Evolutionary conservation across 2,888 invertebrate genomes (phyloP).

Genomic region (Phragmatobia fuliginosa): DNA sequence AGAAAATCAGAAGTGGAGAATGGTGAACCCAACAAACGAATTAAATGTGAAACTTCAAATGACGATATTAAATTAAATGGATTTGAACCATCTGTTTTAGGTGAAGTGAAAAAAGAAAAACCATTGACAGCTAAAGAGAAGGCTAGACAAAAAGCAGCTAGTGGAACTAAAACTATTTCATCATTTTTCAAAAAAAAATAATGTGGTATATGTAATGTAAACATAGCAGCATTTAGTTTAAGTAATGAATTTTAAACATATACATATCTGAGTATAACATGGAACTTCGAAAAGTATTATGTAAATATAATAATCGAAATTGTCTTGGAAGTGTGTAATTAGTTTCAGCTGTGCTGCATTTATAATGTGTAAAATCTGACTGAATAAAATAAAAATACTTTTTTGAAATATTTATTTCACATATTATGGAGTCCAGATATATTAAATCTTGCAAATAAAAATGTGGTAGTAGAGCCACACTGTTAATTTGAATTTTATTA

Average conservation of each 20-base stretch:
- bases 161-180: slow-evolving; percentile 92
- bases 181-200: slow-evolving; percentile 92
- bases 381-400: background rate
- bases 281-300: background rate
- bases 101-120: slow-evolving; percentile 83
- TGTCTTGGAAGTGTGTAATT: background rate
- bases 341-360: background rate
- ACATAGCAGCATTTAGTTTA: too few relatives aligned
- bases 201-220: slow-evolving; percentile 4
- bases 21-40: slow-evolving; percentile 72
- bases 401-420: background rate
- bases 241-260: too few relatives aligned
- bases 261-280: background rate
- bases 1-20: slow-evolving; percentile 83
- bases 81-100: slow-evolving; percentile 64
- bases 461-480: too few relatives aligned
- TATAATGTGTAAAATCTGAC: background rate
- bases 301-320: slow-evolving; percentile 7
- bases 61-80: slow-evolving; percentile 66
- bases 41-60: slow-evolving; percentile 69
- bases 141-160: slow-evolving; percentile 91
- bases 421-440: background rate
- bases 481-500: too few relatives aligned
- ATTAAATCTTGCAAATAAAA: background rate
- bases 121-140: slow-evolving; percentile 90